phyloP scores from a whole-genome alignment of 2,113 vertebrate genomes.

The Phrynosoma platyrhinos region DNA sequence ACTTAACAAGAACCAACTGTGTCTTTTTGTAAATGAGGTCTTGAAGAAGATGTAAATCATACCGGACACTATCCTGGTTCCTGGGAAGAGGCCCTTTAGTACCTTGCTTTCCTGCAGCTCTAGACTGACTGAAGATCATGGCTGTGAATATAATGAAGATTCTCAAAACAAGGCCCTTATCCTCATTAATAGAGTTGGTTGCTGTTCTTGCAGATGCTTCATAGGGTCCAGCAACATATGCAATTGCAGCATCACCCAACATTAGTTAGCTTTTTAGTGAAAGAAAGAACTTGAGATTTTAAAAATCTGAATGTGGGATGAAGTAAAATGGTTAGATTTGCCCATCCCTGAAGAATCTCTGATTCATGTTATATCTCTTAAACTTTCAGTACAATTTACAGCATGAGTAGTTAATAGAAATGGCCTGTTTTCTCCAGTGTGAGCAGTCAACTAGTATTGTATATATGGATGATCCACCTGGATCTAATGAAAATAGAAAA shows the following conservation, averaged over 20 bases:
- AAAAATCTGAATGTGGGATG: too few species aligned
- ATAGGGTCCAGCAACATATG: background rate
- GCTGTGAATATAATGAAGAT: background rate
- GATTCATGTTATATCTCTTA: background rate
- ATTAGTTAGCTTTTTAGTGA: background rate
- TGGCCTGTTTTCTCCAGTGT: background rate
- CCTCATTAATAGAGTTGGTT: accelerated
- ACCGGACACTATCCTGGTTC: conserved; percentile 35
- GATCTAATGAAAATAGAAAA: too few species aligned
- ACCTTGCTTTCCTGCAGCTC: background rate
- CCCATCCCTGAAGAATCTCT: background rate
- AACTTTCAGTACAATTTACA: background rate
- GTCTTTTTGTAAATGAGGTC: conserved; percentile 55
- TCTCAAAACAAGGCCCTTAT: background rate
- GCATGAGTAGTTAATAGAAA: too few species aligned
- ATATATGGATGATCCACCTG: too few species aligned
- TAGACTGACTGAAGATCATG: background rate
- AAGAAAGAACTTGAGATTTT: too few species aligned
- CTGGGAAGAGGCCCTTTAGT: conserved; percentile 30
- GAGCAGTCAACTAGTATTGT: background rate
- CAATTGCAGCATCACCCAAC: background rate
- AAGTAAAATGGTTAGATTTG: too few species aligned
- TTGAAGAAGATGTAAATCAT: conserved; percentile 67
- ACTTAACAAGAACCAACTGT: conserved; percentile 68
- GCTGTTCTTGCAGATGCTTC: background rate